phyloP scores from a whole-genome alignment of 2,888 invertebrate genomes.

The Hesperia comma region DNA sequence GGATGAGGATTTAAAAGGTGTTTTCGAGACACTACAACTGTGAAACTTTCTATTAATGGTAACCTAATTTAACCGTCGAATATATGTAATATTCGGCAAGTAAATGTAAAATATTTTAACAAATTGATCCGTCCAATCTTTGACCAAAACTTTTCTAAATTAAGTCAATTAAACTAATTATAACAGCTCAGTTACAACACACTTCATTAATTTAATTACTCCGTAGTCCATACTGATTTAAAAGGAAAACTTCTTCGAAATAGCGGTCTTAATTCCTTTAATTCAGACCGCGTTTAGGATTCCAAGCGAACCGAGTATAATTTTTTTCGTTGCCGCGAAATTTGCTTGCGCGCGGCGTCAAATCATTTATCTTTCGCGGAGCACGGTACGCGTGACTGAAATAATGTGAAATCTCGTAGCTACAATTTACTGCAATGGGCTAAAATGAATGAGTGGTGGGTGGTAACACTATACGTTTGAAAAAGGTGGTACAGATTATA shows the following conservation, averaged over 20 bases:
- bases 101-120: no score
- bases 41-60: no score
- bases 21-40: no score
- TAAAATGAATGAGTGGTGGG: background rate
- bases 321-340: conserved; percentile 29
- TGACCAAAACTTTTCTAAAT: no score
- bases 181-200: no score
- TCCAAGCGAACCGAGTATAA: conserved; percentile 12
- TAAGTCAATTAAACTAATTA: no score
- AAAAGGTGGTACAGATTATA: no score
- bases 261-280: conserved; percentile 12
- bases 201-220: no score
- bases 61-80: no score
- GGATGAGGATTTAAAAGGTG: no score
- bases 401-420: conserved; percentile 15
- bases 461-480: background rate
- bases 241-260: background rate
- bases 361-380: conserved; percentile 17
- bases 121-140: no score
- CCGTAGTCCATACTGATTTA: background rate
- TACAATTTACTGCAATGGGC: conserved; percentile 12
- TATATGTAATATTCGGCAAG: no score
- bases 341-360: conserved; percentile 26
- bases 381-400: conserved; percentile 10
- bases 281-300: conserved; percentile 8